Evolutionary conservation across 2,888 invertebrate genomes (phyloP).

Genomic region (Drosophila atripex): DNA sequence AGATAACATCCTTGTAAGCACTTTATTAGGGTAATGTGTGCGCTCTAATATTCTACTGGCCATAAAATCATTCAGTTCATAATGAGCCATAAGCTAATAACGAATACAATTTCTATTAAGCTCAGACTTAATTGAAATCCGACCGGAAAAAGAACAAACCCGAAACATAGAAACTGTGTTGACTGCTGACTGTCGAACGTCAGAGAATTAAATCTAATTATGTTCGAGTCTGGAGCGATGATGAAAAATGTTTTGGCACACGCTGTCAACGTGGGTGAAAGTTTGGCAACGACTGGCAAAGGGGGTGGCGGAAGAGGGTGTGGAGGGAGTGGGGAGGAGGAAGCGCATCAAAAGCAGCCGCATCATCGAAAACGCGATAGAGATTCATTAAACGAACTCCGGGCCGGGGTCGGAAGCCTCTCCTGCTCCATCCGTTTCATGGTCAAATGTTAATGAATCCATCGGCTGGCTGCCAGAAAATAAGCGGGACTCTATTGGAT

Average conservation of each 20-base stretch:
- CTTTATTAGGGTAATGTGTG: conserved; percentile 30
- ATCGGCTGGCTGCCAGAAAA: conserved; percentile 27
- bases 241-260: conserved; percentile 64
- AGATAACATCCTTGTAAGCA: conserved; percentile 18
- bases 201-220: conserved; percentile 73
- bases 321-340: background rate
- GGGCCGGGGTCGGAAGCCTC: background rate
- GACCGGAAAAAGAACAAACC: conserved; percentile 2
- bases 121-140: conserved; percentile 36
- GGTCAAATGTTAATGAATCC: conserved; percentile 76
- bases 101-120: conserved; percentile 38
- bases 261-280: conserved; percentile 47
- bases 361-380: conserved; percentile 51
- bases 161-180: conserved; percentile 29
- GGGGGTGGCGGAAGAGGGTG: background rate
- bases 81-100: conserved; percentile 41
- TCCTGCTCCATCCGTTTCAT: conserved; percentile 29
- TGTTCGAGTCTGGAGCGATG: conserved; percentile 51
- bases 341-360: conserved; percentile 52
- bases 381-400: conserved; percentile 70
- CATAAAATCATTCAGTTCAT: conserved; percentile 36
- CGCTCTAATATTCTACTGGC: conserved; percentile 16
- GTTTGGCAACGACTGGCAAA: conserved; percentile 2
- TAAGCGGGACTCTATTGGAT: background rate
- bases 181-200: conserved; percentile 50